A percentile compares a stretch with the other conserved stretches of the same genome.
Evolutionary conservation across 2,113 vertebrate species (phyloP).

Genomic region (Cyphomyrus discorhynchus): DNA sequence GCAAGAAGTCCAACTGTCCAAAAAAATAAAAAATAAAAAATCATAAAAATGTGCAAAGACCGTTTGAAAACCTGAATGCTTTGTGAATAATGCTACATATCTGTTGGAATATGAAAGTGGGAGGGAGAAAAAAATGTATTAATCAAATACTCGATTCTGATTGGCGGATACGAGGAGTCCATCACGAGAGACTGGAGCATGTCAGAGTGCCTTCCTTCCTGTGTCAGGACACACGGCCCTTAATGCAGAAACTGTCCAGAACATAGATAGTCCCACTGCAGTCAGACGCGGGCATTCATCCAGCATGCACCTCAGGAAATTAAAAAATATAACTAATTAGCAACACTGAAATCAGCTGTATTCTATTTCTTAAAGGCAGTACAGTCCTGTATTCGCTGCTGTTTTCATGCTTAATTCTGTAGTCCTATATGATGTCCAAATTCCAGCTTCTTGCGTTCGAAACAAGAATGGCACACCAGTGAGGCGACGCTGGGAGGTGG

Average conservation of each 20-base stretch:
- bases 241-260: neutral
- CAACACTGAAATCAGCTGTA: neutral
- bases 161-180: neutral
- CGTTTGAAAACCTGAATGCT: conserved; percentile 41
- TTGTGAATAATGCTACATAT: conserved; percentile 68
- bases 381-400: neutral
- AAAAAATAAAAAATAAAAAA: neutral
- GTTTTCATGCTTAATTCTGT: neutral
- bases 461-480: neutral
- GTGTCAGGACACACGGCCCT: neutral
- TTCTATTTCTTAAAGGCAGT: neutral
- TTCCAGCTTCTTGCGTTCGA: neutral
- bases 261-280: neutral
- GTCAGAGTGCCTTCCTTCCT: neutral
- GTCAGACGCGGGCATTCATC: neutral
- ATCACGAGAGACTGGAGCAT: neutral
- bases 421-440: neutral
- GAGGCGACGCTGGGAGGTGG: neutral
- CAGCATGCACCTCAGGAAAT: neutral
- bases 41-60: conserved; percentile 37
- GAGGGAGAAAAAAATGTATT: conserved; percentile 9
- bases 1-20: neutral
- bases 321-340: neutral
- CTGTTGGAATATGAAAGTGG: conserved; percentile 8
- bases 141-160: neutral